A percentile compares a stretch with the other conserved stretches of the same genome.
Conservation (phyloP, 2,888 invertebrate genomes). For the Leucozona laternaria region DNA sequence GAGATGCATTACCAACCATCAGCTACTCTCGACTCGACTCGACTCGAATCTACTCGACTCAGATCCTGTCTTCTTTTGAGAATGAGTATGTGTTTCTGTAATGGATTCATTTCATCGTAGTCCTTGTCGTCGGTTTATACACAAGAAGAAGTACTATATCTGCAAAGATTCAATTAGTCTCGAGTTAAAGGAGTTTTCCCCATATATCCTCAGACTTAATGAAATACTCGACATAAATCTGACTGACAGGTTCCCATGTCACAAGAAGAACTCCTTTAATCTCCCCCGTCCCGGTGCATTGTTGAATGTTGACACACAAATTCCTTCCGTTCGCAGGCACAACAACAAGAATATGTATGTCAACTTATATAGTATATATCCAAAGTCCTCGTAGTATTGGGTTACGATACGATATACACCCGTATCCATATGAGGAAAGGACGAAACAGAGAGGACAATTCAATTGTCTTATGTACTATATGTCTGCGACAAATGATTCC, state of each 20-base stretch:
- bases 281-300: constrained; percentile 23
- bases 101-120: constrained; percentile 52
- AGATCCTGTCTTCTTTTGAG: constrained; percentile 22
- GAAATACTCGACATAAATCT: constrained; percentile 46
- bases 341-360: constrained; percentile 17
- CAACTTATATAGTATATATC: constrained; percentile 11
- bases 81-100: constrained; percentile 47
- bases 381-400: background rate
- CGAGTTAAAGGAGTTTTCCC: constrained; percentile 28
- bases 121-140: background rate
- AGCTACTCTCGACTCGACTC: constrained; percentile 4
- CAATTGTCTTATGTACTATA: constrained; percentile 53
- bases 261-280: constrained; percentile 32
- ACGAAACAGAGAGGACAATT: constrained; percentile 58
- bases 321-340: constrained; percentile 44
- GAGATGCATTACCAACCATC: constrained; percentile 42
- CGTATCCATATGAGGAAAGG: background rate
- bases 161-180: constrained; percentile 63
- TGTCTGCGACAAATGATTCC: constrained; percentile 57
- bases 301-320: constrained; percentile 52
- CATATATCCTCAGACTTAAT: constrained; percentile 26
- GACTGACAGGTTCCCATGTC: constrained; percentile 24
- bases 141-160: background rate
- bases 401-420: background rate
- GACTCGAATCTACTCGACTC: no score